phyloP scores from a whole-genome alignment of 1,140 invertebrate species.

The Drosophila insularis region DNA sequence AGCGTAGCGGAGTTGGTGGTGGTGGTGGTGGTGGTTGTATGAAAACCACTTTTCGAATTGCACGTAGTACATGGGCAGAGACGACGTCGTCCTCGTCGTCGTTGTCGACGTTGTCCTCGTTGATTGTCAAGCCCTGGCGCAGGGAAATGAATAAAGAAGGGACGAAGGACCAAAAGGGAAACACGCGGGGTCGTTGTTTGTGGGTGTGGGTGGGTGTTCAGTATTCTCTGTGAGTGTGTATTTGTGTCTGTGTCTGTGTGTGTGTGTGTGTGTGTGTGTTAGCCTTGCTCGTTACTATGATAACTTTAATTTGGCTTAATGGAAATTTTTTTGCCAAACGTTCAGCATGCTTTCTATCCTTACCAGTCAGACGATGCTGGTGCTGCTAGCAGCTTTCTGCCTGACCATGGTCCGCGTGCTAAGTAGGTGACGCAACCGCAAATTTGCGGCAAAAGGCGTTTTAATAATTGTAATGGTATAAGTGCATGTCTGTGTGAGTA shows the following conservation, averaged over 20 bases:
- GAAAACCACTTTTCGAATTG: conserved; percentile 80
- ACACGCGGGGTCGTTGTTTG: neutral
- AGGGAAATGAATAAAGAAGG: conserved; percentile 62
- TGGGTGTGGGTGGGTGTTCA: conserved; percentile 19
- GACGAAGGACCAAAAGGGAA: conserved; percentile 43
- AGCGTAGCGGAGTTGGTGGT: conserved; percentile 22
- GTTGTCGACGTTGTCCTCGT: conserved; percentile 28
- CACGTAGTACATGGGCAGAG: conserved; percentile 65
- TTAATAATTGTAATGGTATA: conserved; percentile 73
- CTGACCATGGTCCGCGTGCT: conserved; percentile 50
- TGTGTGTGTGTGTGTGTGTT: neutral
- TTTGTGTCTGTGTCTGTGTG: conserved; percentile 20
- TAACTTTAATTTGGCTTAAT: conserved; percentile 81
- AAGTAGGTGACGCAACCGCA: conserved; percentile 81
- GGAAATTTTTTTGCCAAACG: conserved; percentile 66
- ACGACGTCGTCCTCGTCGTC: neutral
- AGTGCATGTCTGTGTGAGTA: conserved; percentile 47
- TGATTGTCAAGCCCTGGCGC: conserved; percentile 46
- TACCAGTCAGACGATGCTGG: conserved; percentile 35
- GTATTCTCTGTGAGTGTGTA: neutral
- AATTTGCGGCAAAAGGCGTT: conserved; percentile 71
- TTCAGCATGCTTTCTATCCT: conserved; percentile 41
- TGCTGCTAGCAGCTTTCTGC: conserved; percentile 12
- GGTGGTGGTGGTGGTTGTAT: conserved; percentile 60
- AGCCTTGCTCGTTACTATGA: conserved; percentile 40